Base-by-base conservation (phyloP, 1,140 invertebrate species). In the Drosophila erecta region DNA sequence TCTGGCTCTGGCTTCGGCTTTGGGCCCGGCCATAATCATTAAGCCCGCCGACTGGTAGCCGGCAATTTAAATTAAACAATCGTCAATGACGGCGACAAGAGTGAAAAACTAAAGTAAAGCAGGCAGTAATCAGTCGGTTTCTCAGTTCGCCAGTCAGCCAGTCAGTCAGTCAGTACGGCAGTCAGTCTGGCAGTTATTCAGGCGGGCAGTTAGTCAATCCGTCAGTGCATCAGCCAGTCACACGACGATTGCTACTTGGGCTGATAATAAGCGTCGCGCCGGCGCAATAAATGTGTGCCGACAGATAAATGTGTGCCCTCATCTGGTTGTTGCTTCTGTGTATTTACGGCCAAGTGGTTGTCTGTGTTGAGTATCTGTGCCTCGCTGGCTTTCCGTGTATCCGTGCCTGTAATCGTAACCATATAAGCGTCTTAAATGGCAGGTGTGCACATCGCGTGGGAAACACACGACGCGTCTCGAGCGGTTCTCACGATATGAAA, bases 401-500 rank as follows among this genome's bases (percentile, higher is more conserved):
- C 51, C 71, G 76, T 81, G 79, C 81, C 58, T 89, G 84, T 89
- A 89, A 89, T 89, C 84, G 84, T 80, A 89, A 89, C 84, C 84
- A 89, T 89, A 89, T 89, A 89, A 89, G 84, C 85, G 85, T 80
- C 84, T 89, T 89, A 85, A 91, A 85, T 91, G 90, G 90, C 90
- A 92, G 90, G 90, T 92, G 90, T 92, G 91, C 90, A 90, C 90
- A 87, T 92, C 90, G 90, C 90, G 90, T 92, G 90, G 90, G 90
- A 92, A 92, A 92, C 90, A 92, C 90, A 92, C 90, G 90, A 92
- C 90, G 91, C 79, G 74, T 62, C 83, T 78, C 76, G 79, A 90
- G 89, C 79, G 72, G 90, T 92, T 92, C 90, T 92, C 90, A 92
- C 90, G 90, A 90, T 92, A 91, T 70, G 76, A 89, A 91, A 91